Evolutionary conservation across 1,140 invertebrate genomes (phyloP).

Genomic region (Doryteuthis pealeii): DNA sequence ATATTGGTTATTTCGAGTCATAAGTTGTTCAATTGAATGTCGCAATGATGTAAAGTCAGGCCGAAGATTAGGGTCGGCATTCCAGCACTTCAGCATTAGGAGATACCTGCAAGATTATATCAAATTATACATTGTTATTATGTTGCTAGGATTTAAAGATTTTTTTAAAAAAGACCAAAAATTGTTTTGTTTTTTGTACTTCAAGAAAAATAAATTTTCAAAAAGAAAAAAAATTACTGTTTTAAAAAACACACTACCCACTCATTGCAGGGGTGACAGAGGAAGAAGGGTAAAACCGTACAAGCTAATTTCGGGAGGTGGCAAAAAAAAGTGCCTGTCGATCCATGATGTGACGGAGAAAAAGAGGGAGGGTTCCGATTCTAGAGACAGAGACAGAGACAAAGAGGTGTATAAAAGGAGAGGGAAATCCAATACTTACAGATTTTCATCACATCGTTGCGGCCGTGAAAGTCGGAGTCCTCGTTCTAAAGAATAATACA

Average conservation of each 20-base stretch:
- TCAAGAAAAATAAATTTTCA: not conserved
- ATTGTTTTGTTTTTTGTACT: not conserved
- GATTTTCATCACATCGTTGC: conserved; percentile 44
- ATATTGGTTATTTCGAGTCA: conserved; percentile 45
- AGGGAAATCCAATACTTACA: conserved; percentile 36
- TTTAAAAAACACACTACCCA: not conserved
- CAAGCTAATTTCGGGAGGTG: too few relatives aligned
- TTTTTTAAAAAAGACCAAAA: not conserved
- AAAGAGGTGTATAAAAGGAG: not conserved
- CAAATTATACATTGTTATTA: not conserved
- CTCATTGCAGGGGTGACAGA: not conserved
- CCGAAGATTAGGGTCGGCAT: conserved; percentile 71
- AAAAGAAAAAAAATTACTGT: not conserved
- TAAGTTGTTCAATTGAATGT: conserved; percentile 67
- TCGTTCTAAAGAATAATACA: conserved; percentile 79
- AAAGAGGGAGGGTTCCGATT: too few relatives aligned
- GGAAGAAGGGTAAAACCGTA: not conserved
- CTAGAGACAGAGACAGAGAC: not conserved
- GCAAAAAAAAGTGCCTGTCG: too few relatives aligned
- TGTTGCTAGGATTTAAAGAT: not conserved
- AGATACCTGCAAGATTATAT: conserved; percentile 52
- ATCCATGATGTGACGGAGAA: too few relatives aligned
- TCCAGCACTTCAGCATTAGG: conserved; percentile 85
- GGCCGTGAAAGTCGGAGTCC: conserved; percentile 84
- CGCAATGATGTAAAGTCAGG: conserved; percentile 78